A percentile compares a stretch with the other conserved stretches of the same genome.
phyloP scores from a whole-genome alignment of 2,113 vertebrate species.

The Lynx canadensis region DNA sequence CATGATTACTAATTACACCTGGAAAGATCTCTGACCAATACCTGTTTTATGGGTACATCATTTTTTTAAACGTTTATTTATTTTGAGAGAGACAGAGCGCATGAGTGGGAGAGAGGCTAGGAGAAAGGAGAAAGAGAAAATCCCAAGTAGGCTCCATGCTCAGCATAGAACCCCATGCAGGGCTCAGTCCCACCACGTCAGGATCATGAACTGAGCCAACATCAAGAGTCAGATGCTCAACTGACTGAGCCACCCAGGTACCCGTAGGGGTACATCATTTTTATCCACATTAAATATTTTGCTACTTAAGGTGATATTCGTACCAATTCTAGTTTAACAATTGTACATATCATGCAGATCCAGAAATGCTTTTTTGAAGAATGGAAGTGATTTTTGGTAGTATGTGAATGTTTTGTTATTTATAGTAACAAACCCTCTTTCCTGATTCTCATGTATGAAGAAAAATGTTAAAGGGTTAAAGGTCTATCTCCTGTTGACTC shows the following conservation, averaged over 20 bases:
- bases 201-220: too few species aligned
- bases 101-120: too few species aligned
- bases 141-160: too few species aligned
- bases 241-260: too few species aligned
- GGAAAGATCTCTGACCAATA: neutral
- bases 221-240: too few species aligned
- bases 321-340: neutral
- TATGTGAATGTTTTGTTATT: neutral
- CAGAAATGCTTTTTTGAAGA: neutral
- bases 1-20: neutral
- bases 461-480: neutral
- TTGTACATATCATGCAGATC: neutral
- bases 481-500: neutral
- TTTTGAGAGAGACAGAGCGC: too few species aligned
- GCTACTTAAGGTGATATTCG: neutral
- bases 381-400: neutral
- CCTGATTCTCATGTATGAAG: neutral
- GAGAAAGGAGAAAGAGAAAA: too few species aligned
- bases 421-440: neutral
- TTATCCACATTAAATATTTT: neutral
- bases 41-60: neutral
- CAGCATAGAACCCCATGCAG: too few species aligned
- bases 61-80: too few species aligned
- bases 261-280: neutral
- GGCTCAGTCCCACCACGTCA: too few species aligned